Evolutionary conservation across 2,888 invertebrate species (phyloP).

Genomic region (Scaptomyza caliginosa): DNA sequence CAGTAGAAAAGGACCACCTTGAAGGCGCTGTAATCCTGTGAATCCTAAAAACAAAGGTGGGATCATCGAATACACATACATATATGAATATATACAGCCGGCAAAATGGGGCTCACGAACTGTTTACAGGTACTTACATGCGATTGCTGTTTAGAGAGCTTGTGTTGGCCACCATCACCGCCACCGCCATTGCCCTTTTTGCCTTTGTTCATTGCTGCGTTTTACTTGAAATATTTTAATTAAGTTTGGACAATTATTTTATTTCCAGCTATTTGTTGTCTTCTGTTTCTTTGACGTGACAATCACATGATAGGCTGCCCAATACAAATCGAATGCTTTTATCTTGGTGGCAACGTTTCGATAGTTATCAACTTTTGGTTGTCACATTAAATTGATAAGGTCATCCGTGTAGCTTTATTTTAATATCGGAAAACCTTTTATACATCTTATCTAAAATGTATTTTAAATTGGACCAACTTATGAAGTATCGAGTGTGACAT

Average conservation of each 20-base stretch:
- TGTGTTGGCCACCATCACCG: constrained; percentile 34
- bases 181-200: constrained; percentile 46
- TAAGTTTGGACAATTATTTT: constrained; percentile 9
- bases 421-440: too few relatives aligned
- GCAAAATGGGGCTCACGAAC: constrained; percentile 16
- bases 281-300: constrained; percentile 46
- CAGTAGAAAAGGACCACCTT: constrained; percentile 91
- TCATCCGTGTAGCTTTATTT: background rate
- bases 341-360: constrained; percentile 23
- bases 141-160: constrained; percentile 52
- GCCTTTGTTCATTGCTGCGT: constrained; percentile 53
- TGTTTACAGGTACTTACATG: constrained; percentile 45
- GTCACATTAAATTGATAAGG: background rate
- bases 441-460: too few relatives aligned
- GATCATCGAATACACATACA: background rate
- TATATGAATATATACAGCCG: constrained; percentile 30
- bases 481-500: too few relatives aligned
- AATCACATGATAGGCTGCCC: constrained; percentile 64
- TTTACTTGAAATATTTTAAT: constrained; percentile 10
- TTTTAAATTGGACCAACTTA: too few relatives aligned
- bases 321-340: constrained; percentile 14
- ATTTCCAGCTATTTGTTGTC: constrained; percentile 28
- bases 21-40: constrained; percentile 89
- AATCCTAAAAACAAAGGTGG: constrained; percentile 68
- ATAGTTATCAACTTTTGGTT: constrained; percentile 28